Evolutionary conservation across 2,797 vertebrate species (phyloP).

Genomic region (Linurgus olivaceus): DNA sequence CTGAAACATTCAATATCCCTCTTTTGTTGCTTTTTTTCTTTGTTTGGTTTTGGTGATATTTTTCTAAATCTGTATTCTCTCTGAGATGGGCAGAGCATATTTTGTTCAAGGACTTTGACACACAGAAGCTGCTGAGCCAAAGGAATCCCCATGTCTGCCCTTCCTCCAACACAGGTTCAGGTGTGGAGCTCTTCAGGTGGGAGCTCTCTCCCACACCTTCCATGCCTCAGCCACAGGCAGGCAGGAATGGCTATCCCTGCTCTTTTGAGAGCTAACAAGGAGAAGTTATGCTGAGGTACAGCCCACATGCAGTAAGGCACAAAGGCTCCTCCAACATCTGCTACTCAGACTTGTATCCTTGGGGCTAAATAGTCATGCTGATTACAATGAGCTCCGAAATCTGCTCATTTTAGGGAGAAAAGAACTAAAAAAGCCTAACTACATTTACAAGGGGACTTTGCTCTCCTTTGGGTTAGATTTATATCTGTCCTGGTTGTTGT

Average conservation of each 20-base stretch:
- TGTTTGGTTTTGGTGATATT: neutral
- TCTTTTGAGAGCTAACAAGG: neutral
- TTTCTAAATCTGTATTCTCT: neutral
- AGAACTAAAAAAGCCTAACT: neutral
- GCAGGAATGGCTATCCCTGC: neutral
- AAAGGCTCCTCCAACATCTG: neutral
- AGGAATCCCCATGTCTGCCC: neutral
- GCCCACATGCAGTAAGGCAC: neutral
- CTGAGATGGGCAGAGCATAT: neutral
- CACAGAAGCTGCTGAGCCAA: neutral
- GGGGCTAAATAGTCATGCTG: neutral
- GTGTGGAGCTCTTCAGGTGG: fast-evolving
- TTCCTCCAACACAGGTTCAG: neutral
- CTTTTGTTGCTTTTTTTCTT: neutral
- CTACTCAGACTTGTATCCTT: neutral
- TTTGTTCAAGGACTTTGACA: neutral
- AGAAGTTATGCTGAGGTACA: neutral
- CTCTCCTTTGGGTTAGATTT: neutral
- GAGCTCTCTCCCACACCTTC: neutral
- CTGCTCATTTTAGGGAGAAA: neutral
- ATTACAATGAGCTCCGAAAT: neutral
- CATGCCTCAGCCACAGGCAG: neutral
- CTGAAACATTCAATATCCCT: neutral
- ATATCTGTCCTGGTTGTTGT: neutral
- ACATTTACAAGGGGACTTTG: neutral